These are phyloP conservation scores for Harmothoe impar DNA, from an alignment of 2,888 invertebrate genomes.

Conservation along the genomic window DNA sequence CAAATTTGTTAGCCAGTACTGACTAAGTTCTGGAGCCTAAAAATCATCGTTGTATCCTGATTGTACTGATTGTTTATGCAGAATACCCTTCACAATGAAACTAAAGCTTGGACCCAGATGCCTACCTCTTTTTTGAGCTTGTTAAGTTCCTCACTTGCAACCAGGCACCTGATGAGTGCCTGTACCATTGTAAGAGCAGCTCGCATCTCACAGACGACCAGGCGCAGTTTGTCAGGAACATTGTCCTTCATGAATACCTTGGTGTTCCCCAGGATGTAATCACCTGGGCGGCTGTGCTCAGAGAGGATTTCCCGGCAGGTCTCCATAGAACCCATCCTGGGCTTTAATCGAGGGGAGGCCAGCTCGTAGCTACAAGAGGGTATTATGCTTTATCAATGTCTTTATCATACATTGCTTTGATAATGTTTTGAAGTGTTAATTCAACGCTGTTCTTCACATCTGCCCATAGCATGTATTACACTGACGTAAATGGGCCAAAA, in stretches of 20 bases:
- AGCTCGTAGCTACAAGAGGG: background rate
- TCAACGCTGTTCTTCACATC: too few relatives aligned
- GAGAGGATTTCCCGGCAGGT: slow-evolving; percentile 14
- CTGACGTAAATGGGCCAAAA: too few relatives aligned
- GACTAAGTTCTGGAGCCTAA: too few relatives aligned
- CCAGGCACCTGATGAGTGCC: slow-evolving; percentile 38
- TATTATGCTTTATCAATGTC: too few relatives aligned
- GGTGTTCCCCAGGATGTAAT: slow-evolving; percentile 37
- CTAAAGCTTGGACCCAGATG: too few relatives aligned
- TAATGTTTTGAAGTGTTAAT: too few relatives aligned
- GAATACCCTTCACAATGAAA: too few relatives aligned
- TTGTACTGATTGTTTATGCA: too few relatives aligned
- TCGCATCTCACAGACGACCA: background rate
- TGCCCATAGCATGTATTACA: too few relatives aligned
- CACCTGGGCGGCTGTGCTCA: background rate
- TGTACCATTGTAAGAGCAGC: slow-evolving; percentile 48
- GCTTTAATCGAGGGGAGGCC: background rate
- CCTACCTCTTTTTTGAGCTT: background rate
- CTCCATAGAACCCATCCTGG: slow-evolving; percentile 10
- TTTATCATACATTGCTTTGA: too few relatives aligned
- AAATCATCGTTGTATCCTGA: too few relatives aligned
- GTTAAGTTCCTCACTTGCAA: background rate
- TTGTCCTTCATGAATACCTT: slow-evolving; percentile 64
- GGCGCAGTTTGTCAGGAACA: slow-evolving; percentile 54
- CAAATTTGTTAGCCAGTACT: too few relatives aligned